These are phyloP conservation scores for Ammodytes dubius DNA, from an alignment of 2,113 vertebrate genomes.

Conservation along the genomic window DNA sequence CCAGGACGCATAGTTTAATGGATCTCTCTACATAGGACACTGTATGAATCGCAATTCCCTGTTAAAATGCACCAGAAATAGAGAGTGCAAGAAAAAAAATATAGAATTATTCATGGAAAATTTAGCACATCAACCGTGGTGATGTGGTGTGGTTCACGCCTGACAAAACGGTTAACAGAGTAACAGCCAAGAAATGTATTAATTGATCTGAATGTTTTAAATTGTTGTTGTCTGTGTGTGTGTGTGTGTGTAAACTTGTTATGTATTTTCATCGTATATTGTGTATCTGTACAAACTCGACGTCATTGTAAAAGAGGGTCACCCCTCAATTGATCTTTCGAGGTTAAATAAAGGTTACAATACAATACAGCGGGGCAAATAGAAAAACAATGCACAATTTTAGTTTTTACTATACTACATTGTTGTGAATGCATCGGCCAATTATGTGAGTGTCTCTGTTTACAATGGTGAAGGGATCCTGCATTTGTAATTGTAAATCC, in stretches of 20 bases:
- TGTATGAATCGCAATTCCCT: constrained; percentile 57
- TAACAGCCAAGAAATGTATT: constrained; percentile 13
- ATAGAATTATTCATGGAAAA: constrained; percentile 51
- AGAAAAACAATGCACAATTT: not conserved
- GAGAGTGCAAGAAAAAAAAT: constrained; percentile 35
- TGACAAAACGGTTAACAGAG: not conserved
- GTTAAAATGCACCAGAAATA: constrained; percentile 61
- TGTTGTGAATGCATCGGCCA: not conserved
- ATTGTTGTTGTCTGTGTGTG: too few species aligned
- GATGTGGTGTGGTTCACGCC: constrained; percentile 20
- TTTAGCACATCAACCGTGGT: constrained; percentile 39
- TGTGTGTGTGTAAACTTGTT: too few species aligned
- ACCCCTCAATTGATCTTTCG: too few species aligned
- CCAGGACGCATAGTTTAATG: constrained; percentile 51
- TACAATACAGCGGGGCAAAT: not conserved
- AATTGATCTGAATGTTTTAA: too few species aligned
- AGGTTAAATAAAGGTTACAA: too few species aligned
- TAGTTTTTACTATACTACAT: not conserved
- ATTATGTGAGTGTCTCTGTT: not conserved
- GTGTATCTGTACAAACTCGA: too few species aligned
- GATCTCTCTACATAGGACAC: constrained; percentile 43
- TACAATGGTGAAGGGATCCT: not conserved
- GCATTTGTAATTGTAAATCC: not conserved
- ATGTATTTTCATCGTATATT: too few species aligned
- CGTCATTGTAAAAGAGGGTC: too few species aligned